Conservation (phyloP, 2,113 vertebrate genomes). For the Butorides virescens region DNA sequence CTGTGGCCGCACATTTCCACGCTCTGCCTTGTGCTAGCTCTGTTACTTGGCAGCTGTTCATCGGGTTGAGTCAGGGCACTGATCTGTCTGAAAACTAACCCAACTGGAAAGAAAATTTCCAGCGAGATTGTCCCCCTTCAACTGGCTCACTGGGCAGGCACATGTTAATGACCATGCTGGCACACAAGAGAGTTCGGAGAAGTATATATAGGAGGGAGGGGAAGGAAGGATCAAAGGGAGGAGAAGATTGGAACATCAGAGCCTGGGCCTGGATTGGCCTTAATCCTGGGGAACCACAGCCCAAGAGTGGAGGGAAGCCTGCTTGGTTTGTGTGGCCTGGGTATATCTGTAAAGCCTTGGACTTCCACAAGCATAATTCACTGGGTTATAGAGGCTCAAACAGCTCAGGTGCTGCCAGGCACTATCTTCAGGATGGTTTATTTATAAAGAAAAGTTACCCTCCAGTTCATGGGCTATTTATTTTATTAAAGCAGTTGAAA, state of each 20-base stretch:
- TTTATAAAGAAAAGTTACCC: neutral
- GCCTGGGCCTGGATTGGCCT: neutral
- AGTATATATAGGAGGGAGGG: neutral
- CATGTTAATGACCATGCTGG: neutral
- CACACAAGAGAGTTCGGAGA: neutral
- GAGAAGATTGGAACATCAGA: neutral
- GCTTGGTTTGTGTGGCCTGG: neutral
- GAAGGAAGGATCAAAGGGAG: neutral
- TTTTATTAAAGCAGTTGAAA: constrained; percentile 4
- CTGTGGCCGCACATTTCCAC: neutral
- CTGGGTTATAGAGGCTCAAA: neutral
- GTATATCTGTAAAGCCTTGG: neutral
- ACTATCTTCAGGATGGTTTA: neutral
- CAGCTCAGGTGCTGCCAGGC: neutral
- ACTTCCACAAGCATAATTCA: neutral
- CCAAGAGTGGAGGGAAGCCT: neutral
- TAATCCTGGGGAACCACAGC: neutral
- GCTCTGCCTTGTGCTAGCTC: neutral
- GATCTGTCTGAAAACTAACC: neutral
- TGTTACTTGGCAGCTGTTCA: neutral
- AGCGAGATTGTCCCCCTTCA: neutral
- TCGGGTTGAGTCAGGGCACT: neutral
- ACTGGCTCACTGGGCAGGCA: neutral
- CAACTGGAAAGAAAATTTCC: neutral
- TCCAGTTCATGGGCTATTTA: neutral